Evolutionary conservation across 2,797 vertebrate species (phyloP), one percentile per base, ranked within the genome.

Genomic region (Takifugu ocellatus): DNA sequence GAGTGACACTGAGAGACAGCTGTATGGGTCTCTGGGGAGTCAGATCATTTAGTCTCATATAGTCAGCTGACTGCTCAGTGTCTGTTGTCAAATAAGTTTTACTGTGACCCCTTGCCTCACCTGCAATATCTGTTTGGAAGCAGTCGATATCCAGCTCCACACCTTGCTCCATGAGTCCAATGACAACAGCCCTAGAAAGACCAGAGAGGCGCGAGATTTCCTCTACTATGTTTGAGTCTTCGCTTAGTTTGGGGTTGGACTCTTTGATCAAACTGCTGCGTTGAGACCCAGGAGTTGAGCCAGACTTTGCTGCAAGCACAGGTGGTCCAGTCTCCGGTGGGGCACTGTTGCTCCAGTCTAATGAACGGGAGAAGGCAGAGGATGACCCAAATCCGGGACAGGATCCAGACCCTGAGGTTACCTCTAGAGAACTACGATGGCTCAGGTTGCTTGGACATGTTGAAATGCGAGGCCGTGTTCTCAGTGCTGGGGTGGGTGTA

Each of bases 141-240:
- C 91, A 92, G 60, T 92, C 92, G 0, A 91, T 81, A 51, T 93
- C 91, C 47, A 92, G 75, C 72, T 92, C 92, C 46, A 92, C 91
- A 0, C 91, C 91, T 74, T 93, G 91, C 64, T 92, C 91, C 90
- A 92, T 92, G 48, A 93, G 84, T 45, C 90, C 90, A 0, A 91
- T 84, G 49, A 92, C 91, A 21, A 92, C 90, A 2, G 91, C 78
- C 72, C 82, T 77, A 2, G 91, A 89, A 42, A 93, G 78, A 39
- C 91, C 92, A 1, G 91, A 92, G 25, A 92, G 86, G 54, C 92
- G 90, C 3, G 91, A 90, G 66, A 92, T 92, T 78, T 92, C 90
- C 26, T 70, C 89, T 49, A 92, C 90, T 81, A 90, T 86, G 24
- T 82, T 69, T 1, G 90, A 92, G 68, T 91, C 87, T 72, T 91